A percentile compares a stretch with the other conserved stretches of the same genome.
These are phyloP conservation scores for Caenorhabditis japonica DNA, from an alignment of 2,888 invertebrate genomes.

Conservation along the genomic window DNA sequence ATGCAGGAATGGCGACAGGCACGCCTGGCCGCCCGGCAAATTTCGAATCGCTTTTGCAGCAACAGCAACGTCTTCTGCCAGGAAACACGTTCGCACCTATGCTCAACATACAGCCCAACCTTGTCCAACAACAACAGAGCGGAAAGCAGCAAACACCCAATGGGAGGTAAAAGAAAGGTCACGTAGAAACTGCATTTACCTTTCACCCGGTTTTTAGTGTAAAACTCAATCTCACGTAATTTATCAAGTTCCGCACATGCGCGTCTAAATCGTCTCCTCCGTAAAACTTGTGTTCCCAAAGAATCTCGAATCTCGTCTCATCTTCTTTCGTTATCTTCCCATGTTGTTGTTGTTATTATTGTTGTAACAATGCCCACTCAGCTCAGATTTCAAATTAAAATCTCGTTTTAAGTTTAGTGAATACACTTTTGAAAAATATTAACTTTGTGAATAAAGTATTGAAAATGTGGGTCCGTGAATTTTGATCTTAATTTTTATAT, in stretches of 20 bases:
- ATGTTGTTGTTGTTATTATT: neutral
- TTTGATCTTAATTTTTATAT: no score
- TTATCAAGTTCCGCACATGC: no score
- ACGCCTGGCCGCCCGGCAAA: neutral
- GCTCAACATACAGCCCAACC: neutral
- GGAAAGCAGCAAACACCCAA: constrained; percentile 20
- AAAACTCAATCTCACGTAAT: no score
- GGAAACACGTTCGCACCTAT: neutral
- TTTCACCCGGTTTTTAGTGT: no score
- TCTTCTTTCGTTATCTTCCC: neutral
- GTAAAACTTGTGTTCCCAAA: constrained; percentile 22
- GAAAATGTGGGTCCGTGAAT: no score
- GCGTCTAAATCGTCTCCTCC: neutral
- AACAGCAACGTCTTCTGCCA: constrained; percentile 15
- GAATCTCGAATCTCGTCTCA: constrained; percentile 18
- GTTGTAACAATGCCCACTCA: no score
- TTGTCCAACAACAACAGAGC: constrained; percentile 14
- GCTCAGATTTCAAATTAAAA: no score
- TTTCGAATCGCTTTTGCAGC: constrained; percentile 9
- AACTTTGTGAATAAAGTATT: no score
- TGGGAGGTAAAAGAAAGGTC: no score
- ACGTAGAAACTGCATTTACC: no score
- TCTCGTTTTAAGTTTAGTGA: neutral
- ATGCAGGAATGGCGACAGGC: neutral
- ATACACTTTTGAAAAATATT: neutral